These are phyloP conservation scores for Trissolcus basalis DNA, from an alignment of 1,140 invertebrate species.

Conservation along the genomic window DNA sequence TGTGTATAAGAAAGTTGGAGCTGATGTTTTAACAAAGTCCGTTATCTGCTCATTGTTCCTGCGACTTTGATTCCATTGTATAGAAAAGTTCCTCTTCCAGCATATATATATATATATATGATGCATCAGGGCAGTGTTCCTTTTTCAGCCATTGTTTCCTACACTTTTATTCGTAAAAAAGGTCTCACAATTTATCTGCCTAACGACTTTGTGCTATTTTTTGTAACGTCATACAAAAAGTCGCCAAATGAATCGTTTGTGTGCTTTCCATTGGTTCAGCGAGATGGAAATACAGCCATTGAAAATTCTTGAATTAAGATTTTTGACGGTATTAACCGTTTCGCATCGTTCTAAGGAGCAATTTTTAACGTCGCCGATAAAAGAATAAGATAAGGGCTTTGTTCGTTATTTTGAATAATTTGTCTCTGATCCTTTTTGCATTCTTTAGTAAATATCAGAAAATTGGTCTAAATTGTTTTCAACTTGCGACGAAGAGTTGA, in stretches of 20 bases:
- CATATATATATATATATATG: no score
- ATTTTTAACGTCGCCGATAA: neutral
- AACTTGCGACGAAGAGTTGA: no score
- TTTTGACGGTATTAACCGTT: no score
- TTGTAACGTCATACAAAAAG: constrained; percentile 26
- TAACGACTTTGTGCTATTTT: constrained; percentile 21
- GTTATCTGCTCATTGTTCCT: constrained; percentile 60
- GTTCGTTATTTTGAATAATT: neutral
- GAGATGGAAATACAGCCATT: constrained; percentile 21
- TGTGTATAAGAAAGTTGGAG: constrained; percentile 10
- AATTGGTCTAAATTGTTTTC: no score
- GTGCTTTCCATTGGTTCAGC: constrained; percentile 4
- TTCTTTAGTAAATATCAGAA: neutral
- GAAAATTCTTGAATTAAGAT: constrained; percentile 16
- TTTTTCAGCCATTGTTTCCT: constrained; percentile 53
- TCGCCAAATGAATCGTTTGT: constrained; percentile 43
- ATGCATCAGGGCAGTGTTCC: constrained; percentile 7
- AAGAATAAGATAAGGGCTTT: neutral
- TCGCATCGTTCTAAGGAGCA: no score
- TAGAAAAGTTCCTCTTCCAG: constrained; percentile 35
- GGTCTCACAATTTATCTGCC: constrained; percentile 41
- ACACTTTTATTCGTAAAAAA: constrained; percentile 20
- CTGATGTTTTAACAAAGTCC: constrained; percentile 56
- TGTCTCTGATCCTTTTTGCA: neutral
- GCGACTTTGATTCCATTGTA: constrained; percentile 44